Base-by-base conservation (phyloP, 2,113 vertebrate species). In the Grantiella picta region DNA sequence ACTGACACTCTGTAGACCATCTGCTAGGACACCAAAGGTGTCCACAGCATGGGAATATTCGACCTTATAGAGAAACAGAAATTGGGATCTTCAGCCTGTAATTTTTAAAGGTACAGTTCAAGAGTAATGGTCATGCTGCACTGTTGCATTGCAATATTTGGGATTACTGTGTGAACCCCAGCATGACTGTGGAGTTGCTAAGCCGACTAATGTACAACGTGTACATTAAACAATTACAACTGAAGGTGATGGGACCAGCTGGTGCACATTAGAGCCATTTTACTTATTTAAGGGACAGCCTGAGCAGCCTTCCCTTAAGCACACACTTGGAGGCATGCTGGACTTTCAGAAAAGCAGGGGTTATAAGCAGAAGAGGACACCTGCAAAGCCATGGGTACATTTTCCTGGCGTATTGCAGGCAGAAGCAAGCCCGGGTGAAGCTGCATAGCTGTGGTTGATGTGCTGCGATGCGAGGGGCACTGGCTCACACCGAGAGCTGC, bases 201-300 rank as follows among this genome's bases (percentile, higher is more conserved):
- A 15, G 14, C n/a, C 18, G 11, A 52, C 23, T 56, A 23, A 65
- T 2, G 2, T 33, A 40, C n/a, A 86, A 68, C 0, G 0, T 19
- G 4, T 15, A 40, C 23, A 35, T 73, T 79, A 50, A 82, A 50
- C 53, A 64, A 49, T 25, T 52, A 20, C 17, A 35, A 22, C 49
- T 49, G 53, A 82, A 92, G 53, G 40, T 82, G 85, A 49, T 16
- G 22, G 40, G 53, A 87, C 61, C 65, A 85, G 42, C 53, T 92
- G 54, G 24, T 52, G 33, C 50, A 52, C 11, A 13, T 76, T 45
- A 91, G 33, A 89, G 36, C 12, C 35, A n/a, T 59, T 84, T 78
- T 49, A 72, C 29, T 85, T 40, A 66, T 77, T 76, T 72, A 69
- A 20, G 12, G n/a, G 25, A 36, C 33, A 87, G 19, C 8, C 45